These are phyloP conservation scores for Stichopus chloronotus DNA, from an alignment of 35 echinoderm and acorn worm species.

Conservation along the genomic window DNA sequence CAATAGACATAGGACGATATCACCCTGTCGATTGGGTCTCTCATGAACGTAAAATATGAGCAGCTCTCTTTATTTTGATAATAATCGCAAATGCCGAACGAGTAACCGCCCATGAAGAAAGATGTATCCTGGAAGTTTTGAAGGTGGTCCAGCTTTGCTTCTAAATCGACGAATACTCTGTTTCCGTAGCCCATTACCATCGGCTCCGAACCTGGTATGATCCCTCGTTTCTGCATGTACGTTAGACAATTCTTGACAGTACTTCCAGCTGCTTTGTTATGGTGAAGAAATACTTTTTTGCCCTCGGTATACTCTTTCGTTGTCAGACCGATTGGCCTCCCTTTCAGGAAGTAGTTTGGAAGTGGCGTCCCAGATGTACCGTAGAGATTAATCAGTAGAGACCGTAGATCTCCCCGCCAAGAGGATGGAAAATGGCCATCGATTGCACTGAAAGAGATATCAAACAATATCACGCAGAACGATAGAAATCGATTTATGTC, in stretches of 20 bases:
- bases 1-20: slow-evolving; percentile 63
- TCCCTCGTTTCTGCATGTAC: neutral
- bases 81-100: slow-evolving; percentile 34
- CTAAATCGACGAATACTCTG: neutral
- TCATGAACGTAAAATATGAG: slow-evolving; percentile 59
- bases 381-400: neutral
- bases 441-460: neutral
- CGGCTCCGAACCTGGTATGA: neutral
- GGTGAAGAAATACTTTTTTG: neutral
- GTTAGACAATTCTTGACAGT: slow-evolving; percentile 9
- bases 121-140: neutral
- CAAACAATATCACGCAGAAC: neutral
- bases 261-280: slow-evolving; percentile 48
- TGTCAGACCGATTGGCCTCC: neutral
- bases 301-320: neutral
- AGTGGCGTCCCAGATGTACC: neutral
- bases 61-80: neutral
- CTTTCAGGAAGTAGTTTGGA: slow-evolving; percentile 14
- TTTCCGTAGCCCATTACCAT: neutral
- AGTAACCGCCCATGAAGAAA: slow-evolving; percentile 33
- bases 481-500: too few species aligned
- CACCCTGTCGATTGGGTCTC: slow-evolving; percentile 43
- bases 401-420: neutral
- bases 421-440: neutral
- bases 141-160: neutral